These are phyloP conservation scores for Smittia aterrima DNA, from an alignment of 2,888 invertebrate genomes.

Conservation along the genomic window DNA sequence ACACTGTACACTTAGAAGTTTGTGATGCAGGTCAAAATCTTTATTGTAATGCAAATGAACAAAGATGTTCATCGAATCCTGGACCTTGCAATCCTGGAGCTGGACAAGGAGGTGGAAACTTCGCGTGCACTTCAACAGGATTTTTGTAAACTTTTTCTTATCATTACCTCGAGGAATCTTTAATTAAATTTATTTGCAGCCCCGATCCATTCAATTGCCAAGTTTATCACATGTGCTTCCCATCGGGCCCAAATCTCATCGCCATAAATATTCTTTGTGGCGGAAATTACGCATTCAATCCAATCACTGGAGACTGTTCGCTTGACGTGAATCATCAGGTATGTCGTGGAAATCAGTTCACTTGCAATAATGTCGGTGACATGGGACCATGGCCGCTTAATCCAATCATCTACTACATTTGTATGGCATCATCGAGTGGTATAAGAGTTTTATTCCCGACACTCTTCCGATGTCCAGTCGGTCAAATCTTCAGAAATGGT, in stretches of 20 bases:
- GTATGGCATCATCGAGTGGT: conserved; percentile 29
- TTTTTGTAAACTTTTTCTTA: conserved; percentile 22
- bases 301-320: conserved; percentile 50
- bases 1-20: conserved; percentile 52
- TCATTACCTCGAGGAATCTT: too few relatives aligned
- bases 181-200: background rate
- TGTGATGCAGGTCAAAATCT: conserved; percentile 51
- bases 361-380: conserved; percentile 46
- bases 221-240: conserved; percentile 53
- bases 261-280: conserved; percentile 52
- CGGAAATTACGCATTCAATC: conserved; percentile 50
- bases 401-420: conserved; percentile 36
- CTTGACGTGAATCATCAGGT: conserved; percentile 47
- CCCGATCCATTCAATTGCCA: conserved; percentile 54
- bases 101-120: background rate
- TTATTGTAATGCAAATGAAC: conserved; percentile 50
- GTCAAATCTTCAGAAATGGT: conserved; percentile 9
- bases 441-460: conserved; percentile 34
- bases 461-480: conserved; percentile 18
- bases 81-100: conserved; percentile 33
- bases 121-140: conserved; percentile 11
- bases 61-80: conserved; percentile 47
- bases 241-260: conserved; percentile 48
- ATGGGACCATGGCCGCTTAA: conserved; percentile 40
- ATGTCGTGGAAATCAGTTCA: conserved; percentile 49